phyloP scores from a whole-genome alignment of 2,888 invertebrate species.

The Linnaemya tessellans region DNA sequence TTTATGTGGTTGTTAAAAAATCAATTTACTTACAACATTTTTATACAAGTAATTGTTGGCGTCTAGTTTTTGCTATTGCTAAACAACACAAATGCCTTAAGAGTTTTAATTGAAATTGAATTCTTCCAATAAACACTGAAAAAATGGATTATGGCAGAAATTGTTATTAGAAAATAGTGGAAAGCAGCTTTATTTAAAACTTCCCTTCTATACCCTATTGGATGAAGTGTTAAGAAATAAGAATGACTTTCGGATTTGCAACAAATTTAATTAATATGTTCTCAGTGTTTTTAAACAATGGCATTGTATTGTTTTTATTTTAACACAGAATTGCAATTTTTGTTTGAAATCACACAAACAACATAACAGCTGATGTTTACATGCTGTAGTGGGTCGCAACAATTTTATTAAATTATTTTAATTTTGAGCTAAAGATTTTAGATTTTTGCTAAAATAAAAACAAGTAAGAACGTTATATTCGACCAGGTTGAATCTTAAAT shows the following conservation, averaged over 20 bases:
- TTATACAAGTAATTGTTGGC: not conserved
- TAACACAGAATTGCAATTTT: not conserved
- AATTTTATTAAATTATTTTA: not conserved
- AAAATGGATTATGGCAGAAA: not conserved
- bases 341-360: no score
- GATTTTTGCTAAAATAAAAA: not conserved
- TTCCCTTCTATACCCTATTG: no score
- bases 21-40: constrained; percentile 21
- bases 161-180: not conserved
- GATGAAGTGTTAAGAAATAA: no score
- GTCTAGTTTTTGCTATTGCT: not conserved
- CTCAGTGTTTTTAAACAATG: not conserved
- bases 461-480: no score
- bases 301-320: constrained; percentile 4
- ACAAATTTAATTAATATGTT: not conserved
- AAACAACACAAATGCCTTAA: not conserved
- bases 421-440: not conserved
- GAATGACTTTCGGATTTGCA: no score
- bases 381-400: not conserved
- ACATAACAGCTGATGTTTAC: not conserved
- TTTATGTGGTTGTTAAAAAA: constrained; percentile 12
- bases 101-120: not conserved
- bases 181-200: no score
- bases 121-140: constrained; percentile 7
- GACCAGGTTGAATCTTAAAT: no score